Evolutionary conservation across 2,113 vertebrate species (phyloP).

Genomic region (Xiphophorus hellerii): DNA sequence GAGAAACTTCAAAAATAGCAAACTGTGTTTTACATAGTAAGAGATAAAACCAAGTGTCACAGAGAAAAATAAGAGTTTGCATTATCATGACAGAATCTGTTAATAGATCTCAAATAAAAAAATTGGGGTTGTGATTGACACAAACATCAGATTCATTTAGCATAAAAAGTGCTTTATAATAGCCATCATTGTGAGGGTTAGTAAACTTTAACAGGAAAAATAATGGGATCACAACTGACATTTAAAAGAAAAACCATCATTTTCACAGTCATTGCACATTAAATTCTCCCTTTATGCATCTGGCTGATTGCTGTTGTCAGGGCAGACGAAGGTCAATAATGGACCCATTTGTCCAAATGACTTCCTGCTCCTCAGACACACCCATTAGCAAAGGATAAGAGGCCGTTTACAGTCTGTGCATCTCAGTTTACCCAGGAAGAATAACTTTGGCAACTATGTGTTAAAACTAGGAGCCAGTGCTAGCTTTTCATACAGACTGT

Average conservation of each 20-base stretch:
- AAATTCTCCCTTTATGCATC: not conserved
- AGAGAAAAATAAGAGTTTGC: too few species aligned
- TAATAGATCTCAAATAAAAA: too few species aligned
- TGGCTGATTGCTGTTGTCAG: slow-evolving; percentile 9
- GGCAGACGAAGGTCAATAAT: slow-evolving; percentile 23
- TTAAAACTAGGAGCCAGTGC: slow-evolving; percentile 17
- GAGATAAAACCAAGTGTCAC: too few species aligned
- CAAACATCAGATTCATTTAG: too few species aligned
- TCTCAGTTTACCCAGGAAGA: slow-evolving; percentile 14
- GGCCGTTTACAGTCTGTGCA: slow-evolving; percentile 11
- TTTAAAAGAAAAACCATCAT: not conserved
- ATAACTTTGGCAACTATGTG: slow-evolving; percentile 39
- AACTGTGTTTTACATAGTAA: too few species aligned
- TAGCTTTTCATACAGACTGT: not conserved
- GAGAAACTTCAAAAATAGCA: too few species aligned
- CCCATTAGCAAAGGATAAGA: slow-evolving; percentile 7
- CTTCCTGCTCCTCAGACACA: slow-evolving; percentile 42
- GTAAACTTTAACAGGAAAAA: not conserved
- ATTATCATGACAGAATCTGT: too few species aligned
- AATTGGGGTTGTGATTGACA: too few species aligned
- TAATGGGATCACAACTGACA: not conserved
- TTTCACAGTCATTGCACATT: not conserved
- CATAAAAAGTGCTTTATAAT: too few species aligned
- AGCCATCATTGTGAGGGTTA: too few species aligned
- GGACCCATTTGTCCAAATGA: slow-evolving; percentile 48